phyloP scores from a whole-genome alignment of 2,888 invertebrate species.

The Balanococcus diminutus region DNA sequence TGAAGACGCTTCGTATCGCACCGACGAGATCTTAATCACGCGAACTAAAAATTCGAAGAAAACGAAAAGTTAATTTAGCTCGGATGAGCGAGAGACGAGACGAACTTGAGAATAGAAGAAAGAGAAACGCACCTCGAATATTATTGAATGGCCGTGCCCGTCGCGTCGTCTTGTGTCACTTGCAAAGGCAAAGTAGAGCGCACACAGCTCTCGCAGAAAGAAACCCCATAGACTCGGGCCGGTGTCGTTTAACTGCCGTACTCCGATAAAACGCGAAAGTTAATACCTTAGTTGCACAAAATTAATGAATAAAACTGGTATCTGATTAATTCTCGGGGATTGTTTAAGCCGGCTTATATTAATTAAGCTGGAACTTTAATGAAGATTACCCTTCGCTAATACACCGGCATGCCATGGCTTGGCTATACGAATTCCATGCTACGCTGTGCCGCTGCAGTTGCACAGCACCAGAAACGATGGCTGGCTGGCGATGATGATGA shows the following conservation, averaged over 20 bases:
- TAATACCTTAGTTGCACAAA: slow-evolving; percentile 45
- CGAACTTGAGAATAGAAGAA: no score
- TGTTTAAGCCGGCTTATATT: slow-evolving; percentile 50
- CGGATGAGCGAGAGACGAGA: no score
- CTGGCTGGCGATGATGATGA: neutral
- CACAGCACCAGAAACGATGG: no score
- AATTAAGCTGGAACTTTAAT: slow-evolving; percentile 48
- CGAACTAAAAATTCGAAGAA: neutral
- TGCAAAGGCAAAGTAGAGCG: neutral
- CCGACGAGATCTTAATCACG: neutral
- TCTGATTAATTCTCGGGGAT: slow-evolving; percentile 51
- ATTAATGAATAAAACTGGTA: slow-evolving; percentile 52
- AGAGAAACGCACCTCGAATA: neutral
- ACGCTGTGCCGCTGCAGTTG: neutral
- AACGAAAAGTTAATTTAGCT: neutral
- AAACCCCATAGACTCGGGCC: neutral
- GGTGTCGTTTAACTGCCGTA: slow-evolving; percentile 27
- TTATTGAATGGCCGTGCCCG: neutral
- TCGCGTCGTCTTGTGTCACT: neutral
- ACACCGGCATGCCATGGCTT: slow-evolving; percentile 2
- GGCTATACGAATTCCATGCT: neutral
- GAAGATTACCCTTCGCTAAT: slow-evolving; percentile 46
- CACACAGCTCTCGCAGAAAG: neutral
- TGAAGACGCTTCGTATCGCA: neutral
- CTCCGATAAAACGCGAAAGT: slow-evolving; percentile 46